Evolutionary conservation across 2,113 vertebrate species (phyloP).

Genomic region (Microcebus lehilahytsara): DNA sequence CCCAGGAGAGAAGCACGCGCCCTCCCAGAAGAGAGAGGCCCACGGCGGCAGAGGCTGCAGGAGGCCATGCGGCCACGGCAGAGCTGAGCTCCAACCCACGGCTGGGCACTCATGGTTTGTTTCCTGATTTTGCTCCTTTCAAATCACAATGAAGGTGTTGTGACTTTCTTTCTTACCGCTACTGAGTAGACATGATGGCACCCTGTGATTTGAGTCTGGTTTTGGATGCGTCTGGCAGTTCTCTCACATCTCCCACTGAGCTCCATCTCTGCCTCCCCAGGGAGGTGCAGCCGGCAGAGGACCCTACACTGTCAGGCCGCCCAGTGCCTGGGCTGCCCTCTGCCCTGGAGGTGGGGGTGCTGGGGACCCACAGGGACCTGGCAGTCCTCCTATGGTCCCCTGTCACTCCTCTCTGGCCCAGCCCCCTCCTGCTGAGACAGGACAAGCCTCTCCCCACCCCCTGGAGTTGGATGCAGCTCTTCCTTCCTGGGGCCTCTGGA

Average conservation of each 20-base stretch:
- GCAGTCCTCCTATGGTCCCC: not conserved
- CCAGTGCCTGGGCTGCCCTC: not conserved
- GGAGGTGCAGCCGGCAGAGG: not conserved
- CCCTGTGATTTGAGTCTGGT: not conserved
- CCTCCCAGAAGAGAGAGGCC: not conserved
- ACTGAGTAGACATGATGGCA: not conserved
- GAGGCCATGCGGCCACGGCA: not conserved
- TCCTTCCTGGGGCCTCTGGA: not conserved
- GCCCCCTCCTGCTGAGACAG: not conserved
- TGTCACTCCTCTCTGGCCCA: not conserved
- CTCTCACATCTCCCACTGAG: not conserved
- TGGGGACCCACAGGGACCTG: not conserved
- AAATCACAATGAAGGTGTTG: not conserved
- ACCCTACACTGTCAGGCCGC: not conserved
- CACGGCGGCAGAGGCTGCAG: not conserved
- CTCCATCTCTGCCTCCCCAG: not conserved
- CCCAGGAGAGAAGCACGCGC: not conserved
- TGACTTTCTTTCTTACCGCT: not conserved
- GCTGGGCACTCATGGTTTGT: not conserved
- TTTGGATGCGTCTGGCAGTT: not conserved
- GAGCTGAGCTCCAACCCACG: accelerated
- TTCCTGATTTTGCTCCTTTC: not conserved
- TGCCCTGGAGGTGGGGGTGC: no score
- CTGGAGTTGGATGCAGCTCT: not conserved
- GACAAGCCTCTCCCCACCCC: not conserved